A percentile compares a stretch with the other conserved stretches of the same genome.
These are phyloP conservation scores for Daubentonia madagascariensis DNA, from an alignment of 2,113 vertebrate species.

Conservation along the genomic window DNA sequence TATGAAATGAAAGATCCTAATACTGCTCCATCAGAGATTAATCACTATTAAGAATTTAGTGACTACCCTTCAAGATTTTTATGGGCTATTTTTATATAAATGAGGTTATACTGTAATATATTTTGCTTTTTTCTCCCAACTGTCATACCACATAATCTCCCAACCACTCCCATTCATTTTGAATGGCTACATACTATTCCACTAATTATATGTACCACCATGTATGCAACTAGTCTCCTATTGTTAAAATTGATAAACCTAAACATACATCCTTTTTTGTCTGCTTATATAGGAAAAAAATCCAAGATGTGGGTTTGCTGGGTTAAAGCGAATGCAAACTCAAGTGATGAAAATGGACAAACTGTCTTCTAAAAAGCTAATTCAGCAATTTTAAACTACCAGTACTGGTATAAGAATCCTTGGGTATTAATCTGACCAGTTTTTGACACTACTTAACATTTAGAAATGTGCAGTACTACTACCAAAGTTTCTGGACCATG, in stretches of 20 bases:
- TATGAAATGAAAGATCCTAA: background rate
- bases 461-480: background rate
- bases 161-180: background rate
- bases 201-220: background rate
- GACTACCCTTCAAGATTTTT: background rate
- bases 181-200: background rate
- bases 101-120: background rate
- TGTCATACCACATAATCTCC: background rate
- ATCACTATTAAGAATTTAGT: constrained; percentile 38
- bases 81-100: background rate
- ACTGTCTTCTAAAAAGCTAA: background rate
- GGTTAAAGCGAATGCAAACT: background rate
- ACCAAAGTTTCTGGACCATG: background rate
- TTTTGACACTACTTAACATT: background rate
- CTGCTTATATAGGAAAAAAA: background rate
- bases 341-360: constrained; percentile 10
- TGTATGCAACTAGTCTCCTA: background rate
- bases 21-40: background rate
- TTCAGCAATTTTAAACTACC: background rate
- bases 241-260: background rate
- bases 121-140: background rate
- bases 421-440: background rate
- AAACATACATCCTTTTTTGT: background rate
- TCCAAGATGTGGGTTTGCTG: background rate
- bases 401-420: background rate